These are phyloP conservation scores for Temnothorax rugatulus DNA, from an alignment of 2,888 invertebrate species.

Conservation along the genomic window DNA sequence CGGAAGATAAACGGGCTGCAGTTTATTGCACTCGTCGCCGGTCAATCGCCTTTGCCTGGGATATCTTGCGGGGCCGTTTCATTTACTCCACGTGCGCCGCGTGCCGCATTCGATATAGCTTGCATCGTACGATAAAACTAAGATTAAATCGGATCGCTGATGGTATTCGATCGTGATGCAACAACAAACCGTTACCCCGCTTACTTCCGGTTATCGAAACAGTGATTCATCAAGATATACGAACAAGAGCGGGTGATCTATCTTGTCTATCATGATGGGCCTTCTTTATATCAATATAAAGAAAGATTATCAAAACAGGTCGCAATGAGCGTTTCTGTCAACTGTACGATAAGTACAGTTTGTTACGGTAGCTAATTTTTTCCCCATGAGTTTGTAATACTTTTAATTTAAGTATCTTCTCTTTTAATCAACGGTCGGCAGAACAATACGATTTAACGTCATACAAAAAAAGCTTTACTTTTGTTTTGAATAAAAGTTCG, in stretches of 20 bases:
- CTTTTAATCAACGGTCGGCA: background rate
- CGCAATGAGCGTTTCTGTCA: background rate
- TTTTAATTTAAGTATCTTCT: background rate
- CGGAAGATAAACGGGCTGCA: slow-evolving; percentile 72
- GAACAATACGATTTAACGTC: background rate
- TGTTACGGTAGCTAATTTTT: too few species aligned
- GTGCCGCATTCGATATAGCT: slow-evolving; percentile 31
- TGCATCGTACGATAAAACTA: slow-evolving; percentile 4
- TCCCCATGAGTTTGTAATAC: background rate
- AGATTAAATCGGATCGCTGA: slow-evolving; percentile 31
- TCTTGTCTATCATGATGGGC: slow-evolving; percentile 2
- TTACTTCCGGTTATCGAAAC: slow-evolving; percentile 9
- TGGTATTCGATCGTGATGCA: slow-evolving; percentile 11
- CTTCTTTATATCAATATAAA: background rate
- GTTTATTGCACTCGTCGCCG: slow-evolving; percentile 58
- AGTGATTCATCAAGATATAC: background rate
- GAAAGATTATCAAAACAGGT: slow-evolving; percentile 2
- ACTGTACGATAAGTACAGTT: background rate
- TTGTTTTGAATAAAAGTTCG: background rate
- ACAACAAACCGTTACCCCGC: background rate
- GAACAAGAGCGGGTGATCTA: background rate
- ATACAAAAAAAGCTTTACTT: background rate
- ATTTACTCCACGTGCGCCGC: slow-evolving; percentile 69
- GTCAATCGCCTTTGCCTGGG: slow-evolving; percentile 64
- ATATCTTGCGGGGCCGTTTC: slow-evolving; percentile 63